Percentiles rank a stretch among this genome's conserved stretches.
Conservation (phyloP, 1,140 invertebrate species). For the Portunus trituberculatus region DNA sequence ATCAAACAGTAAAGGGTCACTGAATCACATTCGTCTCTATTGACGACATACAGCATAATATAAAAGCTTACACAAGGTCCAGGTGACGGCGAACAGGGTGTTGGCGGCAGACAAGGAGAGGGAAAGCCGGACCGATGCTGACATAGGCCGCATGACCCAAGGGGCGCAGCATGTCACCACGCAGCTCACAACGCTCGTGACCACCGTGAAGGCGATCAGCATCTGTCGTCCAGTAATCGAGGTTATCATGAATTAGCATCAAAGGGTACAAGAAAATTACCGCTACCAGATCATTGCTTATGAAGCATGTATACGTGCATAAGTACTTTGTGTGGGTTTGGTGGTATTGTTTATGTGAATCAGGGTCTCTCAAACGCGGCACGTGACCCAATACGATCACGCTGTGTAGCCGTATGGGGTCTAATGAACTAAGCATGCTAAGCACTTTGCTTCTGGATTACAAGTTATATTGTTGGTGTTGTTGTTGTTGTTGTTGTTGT, state of each 20-base stretch:
- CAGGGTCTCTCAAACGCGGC: too few relatives aligned
- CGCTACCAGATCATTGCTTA: neutral
- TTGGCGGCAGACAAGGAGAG: constrained; percentile 63
- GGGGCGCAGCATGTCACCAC: constrained; percentile 33
- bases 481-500: too few relatives aligned
- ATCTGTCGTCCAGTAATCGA: neutral
- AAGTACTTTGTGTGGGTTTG: neutral
- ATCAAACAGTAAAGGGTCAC: neutral
- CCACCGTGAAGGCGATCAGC: constrained; percentile 31
- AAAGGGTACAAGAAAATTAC: neutral
- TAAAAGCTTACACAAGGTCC: neutral
- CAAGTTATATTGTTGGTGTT: too few relatives aligned
- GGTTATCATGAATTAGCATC: neutral
- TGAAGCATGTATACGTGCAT: neutral
- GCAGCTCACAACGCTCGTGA: constrained; percentile 53
- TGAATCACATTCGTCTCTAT: neutral
- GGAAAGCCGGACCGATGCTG: constrained; percentile 60
- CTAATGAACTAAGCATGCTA: too few relatives aligned
- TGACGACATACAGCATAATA: too few relatives aligned
- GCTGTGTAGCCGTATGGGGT: too few relatives aligned
- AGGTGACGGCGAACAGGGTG: constrained; percentile 41
- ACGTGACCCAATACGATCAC: too few relatives aligned
- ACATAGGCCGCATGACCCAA: constrained; percentile 59
- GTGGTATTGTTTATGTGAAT: too few relatives aligned
- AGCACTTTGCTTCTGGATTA: too few relatives aligned